Percentiles rank a stretch among this genome's conserved stretches.
phyloP scores from a whole-genome alignment of 2,888 invertebrate species.

The Dryobota labecula region DNA sequence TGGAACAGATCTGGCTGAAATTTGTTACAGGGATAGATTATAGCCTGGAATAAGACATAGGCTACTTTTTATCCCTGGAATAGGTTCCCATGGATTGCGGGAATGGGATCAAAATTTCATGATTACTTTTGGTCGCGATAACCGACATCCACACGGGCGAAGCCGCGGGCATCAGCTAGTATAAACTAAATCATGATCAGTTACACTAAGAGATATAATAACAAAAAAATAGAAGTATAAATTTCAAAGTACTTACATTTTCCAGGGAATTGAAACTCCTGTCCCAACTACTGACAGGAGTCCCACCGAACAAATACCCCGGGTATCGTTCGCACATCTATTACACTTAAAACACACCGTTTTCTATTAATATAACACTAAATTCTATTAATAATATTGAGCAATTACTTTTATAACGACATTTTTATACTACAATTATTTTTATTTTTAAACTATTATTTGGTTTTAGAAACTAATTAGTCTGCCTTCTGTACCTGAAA shows the following conservation, averaged over 20 bases:
- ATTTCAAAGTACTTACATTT: conserved; percentile 81
- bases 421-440: conserved; percentile 57
- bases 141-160: too few relatives aligned
- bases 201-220: neutral
- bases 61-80: too few relatives aligned
- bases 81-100: too few relatives aligned
- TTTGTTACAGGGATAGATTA: too few relatives aligned
- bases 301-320: conserved; percentile 86
- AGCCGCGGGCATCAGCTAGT: too few relatives aligned
- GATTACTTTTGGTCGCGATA: too few relatives aligned
- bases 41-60: too few relatives aligned
- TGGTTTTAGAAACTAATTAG: conserved; percentile 55
- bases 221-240: neutral
- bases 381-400: conserved; percentile 72
- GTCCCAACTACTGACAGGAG: conserved; percentile 89
- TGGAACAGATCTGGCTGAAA: too few relatives aligned
- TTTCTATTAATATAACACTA: conserved; percentile 58
- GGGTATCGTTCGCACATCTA: conserved; percentile 87
- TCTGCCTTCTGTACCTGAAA: conserved; percentile 60
- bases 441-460: conserved; percentile 53
- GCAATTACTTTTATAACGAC: conserved; percentile 74
- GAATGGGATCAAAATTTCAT: too few relatives aligned
- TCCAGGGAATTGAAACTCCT: conserved; percentile 85
- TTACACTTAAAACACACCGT: conserved; percentile 65
- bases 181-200: neutral